Evolutionary conservation across 2,888 invertebrate genomes (phyloP), one percentile per base, ranked within the genome.

Genomic region (Mythimna lalbum): DNA sequence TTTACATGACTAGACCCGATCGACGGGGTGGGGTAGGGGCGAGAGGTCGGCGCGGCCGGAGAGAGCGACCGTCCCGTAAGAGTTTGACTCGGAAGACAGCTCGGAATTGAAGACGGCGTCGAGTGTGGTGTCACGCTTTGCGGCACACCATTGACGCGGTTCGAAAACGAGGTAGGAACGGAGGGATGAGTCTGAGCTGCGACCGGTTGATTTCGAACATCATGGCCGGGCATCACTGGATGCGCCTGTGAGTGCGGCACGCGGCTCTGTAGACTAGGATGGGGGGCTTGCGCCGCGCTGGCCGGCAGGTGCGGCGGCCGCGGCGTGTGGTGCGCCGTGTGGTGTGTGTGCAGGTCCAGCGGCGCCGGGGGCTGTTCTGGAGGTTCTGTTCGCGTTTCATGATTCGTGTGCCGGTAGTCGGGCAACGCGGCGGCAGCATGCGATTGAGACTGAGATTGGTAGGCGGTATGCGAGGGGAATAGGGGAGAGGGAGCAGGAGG

Each of bases 1-100:
- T 93, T 95, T 90, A 93, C 92, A 92, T 95, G 95, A 95, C 95
- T 95, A 95, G 95, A 95, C 90, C 94, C 95, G 91, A 95, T 94
- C 87, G 93, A 89, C 85, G 95, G 93, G 87, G 90, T 86, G 79
- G 93, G 93, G 79, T 92, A 94, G 80, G 94, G 92, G 86, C 95
- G 95, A 76, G 94, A 93, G 76, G 90, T 87, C 66, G 93, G 92
- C 76, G 91, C 91, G 71, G 89, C 90, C 80, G 95, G 93, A 57
- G 95, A 93, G 78, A 89, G 85, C 80, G 93, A 91, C 82, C 92
- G 93, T 78, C 91, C 92, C 78, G 93, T 87, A 63, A 90, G 85
- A 79, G 93, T 89, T 89, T 93, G 95, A 91, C 90, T 93, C 88
- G 94, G 95, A 92, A 94, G 96, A 93, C 93, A 92, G 88, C 87